Percentiles rank a stretch among this genome's conserved stretches.
These are phyloP conservation scores for Daubentonia madagascariensis DNA, from an alignment of 2,113 vertebrate species.

Conservation along the genomic window DNA sequence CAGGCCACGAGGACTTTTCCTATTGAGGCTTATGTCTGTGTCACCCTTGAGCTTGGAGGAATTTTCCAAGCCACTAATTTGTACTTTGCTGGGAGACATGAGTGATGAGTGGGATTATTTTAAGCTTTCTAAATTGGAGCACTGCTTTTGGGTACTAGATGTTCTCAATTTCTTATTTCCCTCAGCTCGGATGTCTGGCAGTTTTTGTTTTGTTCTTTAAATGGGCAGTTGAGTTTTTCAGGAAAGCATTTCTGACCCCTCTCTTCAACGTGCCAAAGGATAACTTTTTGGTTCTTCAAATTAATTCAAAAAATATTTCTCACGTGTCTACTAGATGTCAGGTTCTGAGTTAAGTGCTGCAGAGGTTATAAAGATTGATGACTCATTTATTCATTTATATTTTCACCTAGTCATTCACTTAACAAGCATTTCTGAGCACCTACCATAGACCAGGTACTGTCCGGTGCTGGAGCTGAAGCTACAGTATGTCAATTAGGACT, in stretches of 20 bases:
- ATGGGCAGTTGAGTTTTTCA: neutral
- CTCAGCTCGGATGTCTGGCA: slow-evolving; percentile 20
- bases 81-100: slow-evolving; percentile 61
- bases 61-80: slow-evolving; percentile 72
- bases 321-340: neutral
- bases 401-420: neutral
- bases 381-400: neutral
- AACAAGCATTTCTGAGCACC: neutral
- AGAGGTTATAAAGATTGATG: neutral
- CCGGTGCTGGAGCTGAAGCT: neutral
- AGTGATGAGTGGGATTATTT: slow-evolving; percentile 64
- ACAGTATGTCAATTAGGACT: neutral
- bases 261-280: neutral
- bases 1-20: neutral
- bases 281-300: neutral
- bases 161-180: slow-evolving; percentile 52
- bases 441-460: neutral
- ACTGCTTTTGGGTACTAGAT: slow-evolving; percentile 43
- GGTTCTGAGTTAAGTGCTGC: neutral
- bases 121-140: slow-evolving; percentile 65
- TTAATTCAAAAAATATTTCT: slow-evolving; percentile 42
- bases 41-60: slow-evolving; percentile 48
- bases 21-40: slow-evolving; percentile 40
- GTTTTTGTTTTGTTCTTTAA: slow-evolving; percentile 19
- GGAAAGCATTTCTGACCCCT: neutral